Evolutionary conservation across 2,113 vertebrate species (phyloP).

Genomic region (Xenus cinereus): DNA sequence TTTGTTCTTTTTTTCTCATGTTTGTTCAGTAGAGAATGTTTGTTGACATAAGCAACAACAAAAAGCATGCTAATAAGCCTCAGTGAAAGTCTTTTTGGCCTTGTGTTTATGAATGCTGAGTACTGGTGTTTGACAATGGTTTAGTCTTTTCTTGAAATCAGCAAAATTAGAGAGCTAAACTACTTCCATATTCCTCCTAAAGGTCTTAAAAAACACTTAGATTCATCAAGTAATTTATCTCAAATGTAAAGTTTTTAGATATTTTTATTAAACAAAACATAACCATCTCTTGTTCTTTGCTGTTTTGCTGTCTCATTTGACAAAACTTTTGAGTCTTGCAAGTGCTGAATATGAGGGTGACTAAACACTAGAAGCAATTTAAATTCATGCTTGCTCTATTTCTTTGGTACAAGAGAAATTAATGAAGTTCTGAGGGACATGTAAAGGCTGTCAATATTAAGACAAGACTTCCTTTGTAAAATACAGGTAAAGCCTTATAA

Average conservation of each 20-base stretch:
- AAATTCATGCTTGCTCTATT: background rate
- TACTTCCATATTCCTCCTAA: background rate
- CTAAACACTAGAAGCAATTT: background rate
- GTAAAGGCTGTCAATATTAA: background rate
- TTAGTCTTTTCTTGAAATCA: background rate
- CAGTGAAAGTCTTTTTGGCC: background rate
- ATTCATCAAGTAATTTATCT: background rate
- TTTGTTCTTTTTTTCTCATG: background rate
- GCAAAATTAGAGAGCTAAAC: background rate
- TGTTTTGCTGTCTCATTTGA: background rate
- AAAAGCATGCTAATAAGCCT: background rate
- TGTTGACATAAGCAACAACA: background rate
- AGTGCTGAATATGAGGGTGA: background rate
- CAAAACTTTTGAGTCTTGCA: background rate
- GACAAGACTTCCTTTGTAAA: background rate
- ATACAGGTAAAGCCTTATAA: constrained; percentile 96
- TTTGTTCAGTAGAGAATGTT: background rate
- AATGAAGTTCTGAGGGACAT: background rate
- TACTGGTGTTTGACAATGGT: background rate
- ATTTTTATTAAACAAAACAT: background rate
- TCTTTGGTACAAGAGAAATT: background rate
- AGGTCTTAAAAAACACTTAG: background rate
- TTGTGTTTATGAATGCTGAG: background rate
- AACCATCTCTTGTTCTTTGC: background rate
- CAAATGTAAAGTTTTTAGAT: background rate